Base-by-base conservation (phyloP, 2,888 invertebrate genomes). In the Pterostichus madidus region DNA sequence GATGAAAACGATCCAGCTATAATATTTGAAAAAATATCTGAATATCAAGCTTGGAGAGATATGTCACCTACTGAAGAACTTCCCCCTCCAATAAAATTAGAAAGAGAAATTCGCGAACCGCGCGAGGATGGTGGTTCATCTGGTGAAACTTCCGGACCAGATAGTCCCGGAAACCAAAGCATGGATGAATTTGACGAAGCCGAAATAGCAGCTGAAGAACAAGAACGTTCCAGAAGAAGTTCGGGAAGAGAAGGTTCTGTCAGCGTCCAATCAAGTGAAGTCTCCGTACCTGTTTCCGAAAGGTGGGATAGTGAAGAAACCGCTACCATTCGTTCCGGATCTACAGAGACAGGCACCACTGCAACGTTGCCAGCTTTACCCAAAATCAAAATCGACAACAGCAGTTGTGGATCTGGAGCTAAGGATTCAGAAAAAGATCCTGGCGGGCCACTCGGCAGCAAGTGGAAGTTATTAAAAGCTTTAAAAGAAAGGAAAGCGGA, bases 391-490 rank as follows among this genome's bases (percentile, higher is more conserved):
- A 90, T 92, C 77, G 91, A 92, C 87, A 86, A 88, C 80, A 88
- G 90, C 71, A 87, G 89, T 84, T 89, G 88, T 84, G 88, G 87
- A 46, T 85, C 86, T 78, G 89, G 88, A 83, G 87, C 87, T 56
- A 87, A 88, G 83, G 89, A 89, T 83, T 85, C 85, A 8, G 86
- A 86, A 5, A 89, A 89, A 84, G 89, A 88, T 83, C 86, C 86
- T 10, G 92, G 92, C 8, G 92, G 92, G 68, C 93, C 93, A 10
- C 92, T 94, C 77, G 95, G 96, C 7, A 97, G 97, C 88, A 97
- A 97, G 89, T 97, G 97, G 97, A 97, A 97, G 89, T 91, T 97
- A 61, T 90, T 97, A 2, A 97, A 97, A 90, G 97, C 97, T 0
- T 90, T 97, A 35, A 97, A 97, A 88, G 97, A 97, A 87, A 92